phyloP scores from a whole-genome alignment of 2,888 invertebrate species.

The Syritta pipiens region DNA sequence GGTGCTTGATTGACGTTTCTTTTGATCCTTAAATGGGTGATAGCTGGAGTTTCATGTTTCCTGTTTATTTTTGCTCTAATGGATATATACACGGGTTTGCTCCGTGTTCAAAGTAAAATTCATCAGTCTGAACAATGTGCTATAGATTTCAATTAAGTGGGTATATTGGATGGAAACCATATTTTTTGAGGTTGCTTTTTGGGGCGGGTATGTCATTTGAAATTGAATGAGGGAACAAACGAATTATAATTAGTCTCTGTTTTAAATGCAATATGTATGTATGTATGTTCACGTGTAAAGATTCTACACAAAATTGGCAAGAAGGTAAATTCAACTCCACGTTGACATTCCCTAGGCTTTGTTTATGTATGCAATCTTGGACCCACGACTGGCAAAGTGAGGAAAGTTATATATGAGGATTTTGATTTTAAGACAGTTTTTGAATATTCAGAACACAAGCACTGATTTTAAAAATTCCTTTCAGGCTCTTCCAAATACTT shows the following conservation, averaged over 20 bases:
- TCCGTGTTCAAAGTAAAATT: constrained; percentile 14
- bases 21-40: constrained; percentile 61
- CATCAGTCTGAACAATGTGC: constrained; percentile 26
- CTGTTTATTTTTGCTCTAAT: constrained; percentile 46
- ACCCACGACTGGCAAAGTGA: too few species aligned
- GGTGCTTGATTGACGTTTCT: constrained; percentile 64
- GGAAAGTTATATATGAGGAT: too few species aligned
- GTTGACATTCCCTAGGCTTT: too few species aligned
- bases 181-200: constrained; percentile 16
- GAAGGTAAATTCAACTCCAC: too few species aligned
- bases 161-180: constrained; percentile 52
- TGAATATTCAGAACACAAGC: too few species aligned
- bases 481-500: neutral
- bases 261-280: too few species aligned
- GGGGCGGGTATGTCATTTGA: constrained; percentile 1
- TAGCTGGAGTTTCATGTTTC: constrained; percentile 57
- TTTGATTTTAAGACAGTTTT: too few species aligned
- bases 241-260: constrained; percentile 27
- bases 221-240: constrained; percentile 49
- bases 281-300: too few species aligned
- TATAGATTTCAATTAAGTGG: constrained; percentile 59
- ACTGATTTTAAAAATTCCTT: neutral
- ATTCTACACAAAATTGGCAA: too few species aligned
- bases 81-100: constrained; percentile 6
- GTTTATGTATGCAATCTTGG: too few species aligned